A percentile compares a stretch with the other conserved stretches of the same genome.
Conservation (phyloP, 2,797 vertebrate species). For the Syndactyla subalaris region DNA sequence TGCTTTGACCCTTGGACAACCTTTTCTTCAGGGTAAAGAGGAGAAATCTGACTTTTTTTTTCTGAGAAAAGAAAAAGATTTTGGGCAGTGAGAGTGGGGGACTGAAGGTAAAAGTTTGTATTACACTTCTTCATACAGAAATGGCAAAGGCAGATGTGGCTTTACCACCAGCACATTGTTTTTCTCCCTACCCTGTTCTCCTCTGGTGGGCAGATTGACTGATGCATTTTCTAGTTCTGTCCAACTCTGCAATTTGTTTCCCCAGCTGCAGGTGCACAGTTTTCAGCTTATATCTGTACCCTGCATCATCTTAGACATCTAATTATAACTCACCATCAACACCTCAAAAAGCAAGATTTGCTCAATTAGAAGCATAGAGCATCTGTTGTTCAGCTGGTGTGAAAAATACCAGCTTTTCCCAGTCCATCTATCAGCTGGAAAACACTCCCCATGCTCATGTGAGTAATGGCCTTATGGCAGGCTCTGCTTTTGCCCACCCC, state of each 20-base stretch:
- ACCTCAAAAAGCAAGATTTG: not conserved
- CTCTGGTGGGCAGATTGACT: not conserved
- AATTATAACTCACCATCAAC: not conserved
- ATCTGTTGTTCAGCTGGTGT: not conserved
- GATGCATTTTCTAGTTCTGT: not conserved
- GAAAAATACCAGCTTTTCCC: not conserved
- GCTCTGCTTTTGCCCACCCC: not conserved
- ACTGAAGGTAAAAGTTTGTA: not conserved
- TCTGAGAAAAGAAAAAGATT: not conserved
- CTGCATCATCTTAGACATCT: not conserved
- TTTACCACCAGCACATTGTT: not conserved
- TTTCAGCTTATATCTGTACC: not conserved
- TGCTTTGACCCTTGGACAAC: not conserved
- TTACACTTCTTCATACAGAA: not conserved
- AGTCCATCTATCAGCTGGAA: not conserved
- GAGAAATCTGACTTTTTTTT: not conserved
- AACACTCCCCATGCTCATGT: not conserved
- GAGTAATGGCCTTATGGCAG: not conserved
- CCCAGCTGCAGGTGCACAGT: not conserved
- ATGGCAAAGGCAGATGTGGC: not conserved
- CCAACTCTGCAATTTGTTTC: rapidly evolving
- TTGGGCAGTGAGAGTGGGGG: not conserved
- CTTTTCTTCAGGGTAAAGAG: not conserved
- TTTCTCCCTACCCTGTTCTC: not conserved
- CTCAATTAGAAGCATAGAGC: not conserved